Base-by-base conservation (phyloP, 1,140 invertebrate genomes). In the Hydropsyche tenuis region DNA sequence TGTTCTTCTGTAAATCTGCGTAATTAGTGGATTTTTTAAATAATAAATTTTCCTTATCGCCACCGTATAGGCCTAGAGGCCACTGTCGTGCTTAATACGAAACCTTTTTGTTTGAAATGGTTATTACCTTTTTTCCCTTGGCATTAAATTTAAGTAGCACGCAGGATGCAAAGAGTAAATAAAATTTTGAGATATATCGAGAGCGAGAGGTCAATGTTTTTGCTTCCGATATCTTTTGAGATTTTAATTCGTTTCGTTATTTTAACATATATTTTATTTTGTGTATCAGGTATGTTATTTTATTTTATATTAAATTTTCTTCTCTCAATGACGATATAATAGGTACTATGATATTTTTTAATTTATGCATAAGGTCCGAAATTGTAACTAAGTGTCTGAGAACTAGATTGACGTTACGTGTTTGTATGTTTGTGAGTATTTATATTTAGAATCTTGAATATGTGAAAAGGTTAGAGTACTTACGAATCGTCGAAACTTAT, bases 31-130 rank as follows among this genome's bases (percentile, higher is more conserved):
- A 70, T 56, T 70, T 70, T 70, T 70, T 70, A 1, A 56, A 70
- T 70, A 70, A 70, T 70, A 70, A 70, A 70, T 70, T 70, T 70
- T 70, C 68, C 68, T 70, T 70, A 70, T 70, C 68, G 46, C 65
- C 63, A 43, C 42, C 30, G 63, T 65, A 22, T 42, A 65, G 65
- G 65, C 65, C 42, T 20, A 56, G 46, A 37, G 68, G 51, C 68
- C 42, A 68, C 37, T 20, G 30, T 37, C 30, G 43, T 11, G 45
- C 42, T 22, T 70, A 70, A 70, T 70, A 48, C 46, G 68, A 70
- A 70, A 53, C 68, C 48, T 70, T 70, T 70, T 70, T 48, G 20
- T 22, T 46, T 20, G 68, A 56, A 70, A 70, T 25, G 68, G 68
- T 70, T 70, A 70, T 70, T 70, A 60, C 68, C 48, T 37, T 70